phyloP scores from a whole-genome alignment of 1,140 invertebrate species.

The Drosophila grimshawi region DNA sequence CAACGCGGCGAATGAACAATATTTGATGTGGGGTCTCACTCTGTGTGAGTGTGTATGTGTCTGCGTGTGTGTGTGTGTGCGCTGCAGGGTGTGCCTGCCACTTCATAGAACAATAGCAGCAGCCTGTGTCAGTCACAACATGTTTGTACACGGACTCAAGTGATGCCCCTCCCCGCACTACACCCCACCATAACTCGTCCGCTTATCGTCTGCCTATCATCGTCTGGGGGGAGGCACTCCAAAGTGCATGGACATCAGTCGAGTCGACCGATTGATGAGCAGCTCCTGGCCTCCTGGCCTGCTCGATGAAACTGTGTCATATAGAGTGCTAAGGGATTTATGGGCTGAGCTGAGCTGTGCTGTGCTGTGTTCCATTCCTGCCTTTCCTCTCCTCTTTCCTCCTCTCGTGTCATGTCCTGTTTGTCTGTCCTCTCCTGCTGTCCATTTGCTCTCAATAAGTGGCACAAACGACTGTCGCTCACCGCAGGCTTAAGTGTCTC shows the following conservation, averaged over 20 bases:
- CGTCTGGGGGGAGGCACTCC: slow-evolving; percentile 55
- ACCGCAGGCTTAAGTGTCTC: slow-evolving; percentile 74
- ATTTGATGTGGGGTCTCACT: not conserved
- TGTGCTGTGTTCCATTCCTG: slow-evolving; percentile 2
- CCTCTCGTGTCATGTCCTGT: not conserved
- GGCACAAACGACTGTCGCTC: slow-evolving; percentile 62
- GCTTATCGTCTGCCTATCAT: slow-evolving; percentile 70
- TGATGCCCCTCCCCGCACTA: slow-evolving; percentile 5
- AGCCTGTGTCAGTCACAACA: slow-evolving; percentile 63
- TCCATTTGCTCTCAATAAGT: slow-evolving; percentile 65
- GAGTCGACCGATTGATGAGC: slow-evolving; percentile 71
- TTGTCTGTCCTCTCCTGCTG: slow-evolving; percentile 24
- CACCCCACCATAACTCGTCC: slow-evolving; percentile 14
- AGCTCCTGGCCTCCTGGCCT: slow-evolving; percentile 11
- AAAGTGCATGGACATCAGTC: slow-evolving; percentile 67
- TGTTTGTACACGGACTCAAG: slow-evolving; percentile 21
- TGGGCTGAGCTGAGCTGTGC: slow-evolving; percentile 18
- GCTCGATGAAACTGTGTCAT: slow-evolving; percentile 69
- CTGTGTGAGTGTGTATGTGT: not conserved
- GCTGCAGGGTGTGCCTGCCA: slow-evolving; percentile 36
- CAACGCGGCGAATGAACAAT: slow-evolving; percentile 46
- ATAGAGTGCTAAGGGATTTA: slow-evolving; percentile 83
- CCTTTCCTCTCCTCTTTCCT: slow-evolving; percentile 42
- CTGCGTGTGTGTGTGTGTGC: slow-evolving; percentile 22
- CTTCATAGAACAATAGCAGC: slow-evolving; percentile 57